Base-by-base conservation (phyloP, 2,113 vertebrate genomes). In the Cercocebus atys region DNA sequence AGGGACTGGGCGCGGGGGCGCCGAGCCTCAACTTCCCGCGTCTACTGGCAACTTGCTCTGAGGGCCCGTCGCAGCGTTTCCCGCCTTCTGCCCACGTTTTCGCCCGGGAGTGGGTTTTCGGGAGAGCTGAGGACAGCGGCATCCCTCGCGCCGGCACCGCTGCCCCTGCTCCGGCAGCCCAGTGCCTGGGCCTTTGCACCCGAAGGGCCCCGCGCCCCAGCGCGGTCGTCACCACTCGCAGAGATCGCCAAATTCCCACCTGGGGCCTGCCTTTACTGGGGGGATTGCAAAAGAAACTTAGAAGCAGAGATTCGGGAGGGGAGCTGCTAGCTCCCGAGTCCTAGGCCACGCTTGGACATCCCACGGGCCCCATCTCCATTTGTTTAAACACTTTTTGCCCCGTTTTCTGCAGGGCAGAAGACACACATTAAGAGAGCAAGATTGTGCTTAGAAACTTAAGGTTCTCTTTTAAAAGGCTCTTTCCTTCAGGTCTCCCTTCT, bases 181-280 rank as follows among this genome's bases (percentile, higher is more conserved):
- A 0, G 45, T 16, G 16, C 30, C 18, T 5, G 1, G n/a, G 61
- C 64, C 25, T 70, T 13, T 52, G 55, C 20, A n/a, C 68, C 4
- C 5, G 2, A 40, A 8, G 5, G 27, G 20, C 79, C 43, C 4
- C 9, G 27, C 16, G 61, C 8, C 22, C 0, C 14, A 7, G 32
- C 0, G 50, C 93, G 12, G 52, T 57, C 3, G 22, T 23, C 14
- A 18, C 91, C 2, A 47, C 4, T 17, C 35, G 2, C 18, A 0
- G 32, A 25, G 55, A 25, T 23, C 43, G 12, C 83, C 81, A 12
- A 6, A 55, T 27, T n/a, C 13, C 45, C 73, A 47, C 47, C 45
- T 59, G 66, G 35, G 32, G 76, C n/a, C 55, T 13, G 9, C 78
- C 30, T 57, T 81, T n/a, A 2, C 6, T 12, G 0, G 59, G 22